Base-by-base conservation (phyloP, 2,113 vertebrate genomes). In the Prunella fulvescens region DNA sequence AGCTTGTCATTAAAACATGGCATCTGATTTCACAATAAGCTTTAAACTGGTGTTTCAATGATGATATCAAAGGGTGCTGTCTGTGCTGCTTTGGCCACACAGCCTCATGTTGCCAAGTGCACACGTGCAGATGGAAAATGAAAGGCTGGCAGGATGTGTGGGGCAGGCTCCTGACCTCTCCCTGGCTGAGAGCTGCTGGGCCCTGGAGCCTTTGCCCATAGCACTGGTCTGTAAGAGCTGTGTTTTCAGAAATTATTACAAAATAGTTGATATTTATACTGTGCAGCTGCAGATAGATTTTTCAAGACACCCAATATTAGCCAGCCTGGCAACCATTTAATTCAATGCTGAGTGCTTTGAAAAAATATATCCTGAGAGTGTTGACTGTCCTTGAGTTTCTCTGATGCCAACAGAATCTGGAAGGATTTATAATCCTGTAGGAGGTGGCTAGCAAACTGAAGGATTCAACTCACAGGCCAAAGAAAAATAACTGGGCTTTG, bases 51-150 rank as follows among this genome's bases (percentile, higher is more conserved):
- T 19, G 26, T 20, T 90, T 65, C 45, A 82, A 10, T 19, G 61
- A 42, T 12, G 10, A 35, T 77, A 64, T 80, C 29, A 57, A 56
- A 76, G 61, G 61, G 35, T 67, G 33, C 28, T 51, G 10, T 17
- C 26, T 31, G 40, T 47, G 37, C 48, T 76, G 61, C 66, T 92
- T 60, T 35, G 31, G 35, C 37, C 44, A 31, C 0, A 33, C 47
- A 85, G 48, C 26, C 64, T 31, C 25, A n/a, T 61, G 86, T 28
- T 77, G 66, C 66, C 82, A 64, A 18, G 47, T 12, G 14, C 1
- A 0, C 1, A 2, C 0, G 1, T 7, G 28, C 0, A 29, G 40
- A 13, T 17, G 22, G 8, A 35, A 56, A 67, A 40, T 50, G 33
- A 67, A 58, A 74, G 35, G 37, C 23, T 20, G 74, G n/a, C 16